phyloP scores from a whole-genome alignment of 1,140 invertebrate species.

The Drosophila albomicans region DNA sequence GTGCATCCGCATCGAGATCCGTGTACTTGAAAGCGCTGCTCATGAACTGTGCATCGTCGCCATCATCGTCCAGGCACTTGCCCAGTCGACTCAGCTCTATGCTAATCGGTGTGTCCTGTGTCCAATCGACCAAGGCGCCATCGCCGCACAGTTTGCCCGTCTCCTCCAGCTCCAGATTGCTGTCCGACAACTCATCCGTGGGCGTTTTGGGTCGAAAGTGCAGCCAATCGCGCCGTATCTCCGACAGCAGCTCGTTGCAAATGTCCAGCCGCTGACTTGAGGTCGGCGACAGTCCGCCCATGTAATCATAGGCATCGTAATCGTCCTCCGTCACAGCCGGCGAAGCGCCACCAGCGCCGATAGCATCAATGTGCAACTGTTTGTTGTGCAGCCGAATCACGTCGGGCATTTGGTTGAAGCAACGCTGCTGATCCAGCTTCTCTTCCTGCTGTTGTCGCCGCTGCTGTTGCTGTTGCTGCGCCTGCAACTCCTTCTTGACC shows the following conservation, averaged over 20 bases:
- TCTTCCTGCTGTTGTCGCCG: conserved; percentile 47
- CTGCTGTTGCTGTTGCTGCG: conserved; percentile 63
- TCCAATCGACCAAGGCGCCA: conserved; percentile 84
- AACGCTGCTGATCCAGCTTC: conserved; percentile 26
- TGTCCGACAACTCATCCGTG: conserved; percentile 69
- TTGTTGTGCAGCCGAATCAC: conserved; percentile 76
- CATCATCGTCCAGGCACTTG: conserved; percentile 32
- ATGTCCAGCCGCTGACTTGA: conserved; percentile 82
- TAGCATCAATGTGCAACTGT: conserved; percentile 55
- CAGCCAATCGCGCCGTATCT: conserved; percentile 86
- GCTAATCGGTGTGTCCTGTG: conserved; percentile 86
- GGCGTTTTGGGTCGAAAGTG: conserved; percentile 92
- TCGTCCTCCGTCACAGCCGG: conserved; percentile 25
- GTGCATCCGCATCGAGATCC: conserved; percentile 78
- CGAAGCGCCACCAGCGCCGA: conserved; percentile 15
- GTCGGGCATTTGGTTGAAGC: conserved; percentile 75
- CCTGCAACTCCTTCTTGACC: conserved; percentile 72
- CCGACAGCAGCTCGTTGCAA: conserved; percentile 81
- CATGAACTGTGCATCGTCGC: conserved; percentile 56
- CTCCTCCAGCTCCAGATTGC: conserved; percentile 35
- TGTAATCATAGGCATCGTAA: conserved; percentile 55
- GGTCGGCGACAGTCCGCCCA: conserved; percentile 76
- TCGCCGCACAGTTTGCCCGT: conserved; percentile 48
- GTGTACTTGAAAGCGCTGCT: conserved; percentile 76
- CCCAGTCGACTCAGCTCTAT: conserved; percentile 86